phyloP scores from a whole-genome alignment of 2,113 vertebrate genomes.

The Pimephales promelas region DNA sequence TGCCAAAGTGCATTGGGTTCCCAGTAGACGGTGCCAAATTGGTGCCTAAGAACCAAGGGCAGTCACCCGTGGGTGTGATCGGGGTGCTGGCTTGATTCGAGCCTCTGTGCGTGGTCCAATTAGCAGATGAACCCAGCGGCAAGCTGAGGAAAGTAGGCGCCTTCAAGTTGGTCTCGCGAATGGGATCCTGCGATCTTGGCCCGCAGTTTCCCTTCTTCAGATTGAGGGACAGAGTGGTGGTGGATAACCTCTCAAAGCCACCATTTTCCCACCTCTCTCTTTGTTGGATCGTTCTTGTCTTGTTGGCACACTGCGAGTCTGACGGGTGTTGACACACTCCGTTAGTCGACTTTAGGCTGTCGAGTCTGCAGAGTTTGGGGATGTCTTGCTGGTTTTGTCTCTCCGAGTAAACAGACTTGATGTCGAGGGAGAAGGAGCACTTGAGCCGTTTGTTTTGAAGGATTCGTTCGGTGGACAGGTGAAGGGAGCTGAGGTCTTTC shows the following conservation, averaged over 20 bases:
- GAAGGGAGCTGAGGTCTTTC: slow-evolving; percentile 88
- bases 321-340: slow-evolving; percentile 78
- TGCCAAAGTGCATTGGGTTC: slow-evolving; percentile 70
- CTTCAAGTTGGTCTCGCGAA: slow-evolving; percentile 71
- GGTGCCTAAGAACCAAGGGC: slow-evolving; percentile 84
- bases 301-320: slow-evolving; percentile 66
- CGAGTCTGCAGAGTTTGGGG: slow-evolving; percentile 92
- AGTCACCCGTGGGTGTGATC: slow-evolving; percentile 80
- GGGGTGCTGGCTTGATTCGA: slow-evolving; percentile 81
- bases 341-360: slow-evolving; percentile 81
- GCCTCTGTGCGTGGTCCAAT: slow-evolving; percentile 86
- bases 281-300: slow-evolving; percentile 67
- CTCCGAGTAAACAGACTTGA: slow-evolving; percentile 89
- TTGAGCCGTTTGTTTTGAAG: slow-evolving; percentile 94
- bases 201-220: slow-evolving; percentile 71
- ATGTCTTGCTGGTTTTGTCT: slow-evolving; percentile 75
- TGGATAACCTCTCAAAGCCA: slow-evolving; percentile 65
- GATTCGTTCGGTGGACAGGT: slow-evolving; percentile 91
- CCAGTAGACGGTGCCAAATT: slow-evolving; percentile 66
- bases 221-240: slow-evolving; percentile 73
- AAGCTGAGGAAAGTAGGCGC: slow-evolving; percentile 76
- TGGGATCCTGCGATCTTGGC: slow-evolving; percentile 54
- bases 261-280: slow-evolving; percentile 74
- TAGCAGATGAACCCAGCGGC: slow-evolving; percentile 67
- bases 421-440: slow-evolving; percentile 96